Evolutionary conservation across 1,140 invertebrate species (phyloP), one percentile per base, ranked within the genome.

Genomic region (Drosophila ohnishii): DNA sequence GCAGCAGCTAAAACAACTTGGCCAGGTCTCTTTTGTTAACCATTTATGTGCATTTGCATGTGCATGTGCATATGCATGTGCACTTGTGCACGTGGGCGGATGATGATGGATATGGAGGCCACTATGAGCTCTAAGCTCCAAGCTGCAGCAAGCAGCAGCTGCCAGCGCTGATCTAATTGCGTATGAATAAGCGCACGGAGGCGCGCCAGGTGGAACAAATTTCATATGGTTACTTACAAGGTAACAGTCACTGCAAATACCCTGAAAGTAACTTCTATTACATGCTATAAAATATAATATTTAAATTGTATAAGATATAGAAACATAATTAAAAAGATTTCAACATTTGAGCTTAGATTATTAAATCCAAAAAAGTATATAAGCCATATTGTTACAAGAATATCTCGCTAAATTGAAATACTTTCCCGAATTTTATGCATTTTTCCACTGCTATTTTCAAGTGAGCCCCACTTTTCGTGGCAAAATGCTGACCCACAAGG

Each of bases 121-220:
- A 53, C 51, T 14, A 35, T 5, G 13, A 35, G 61, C 58, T 63
- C 44, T 19, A 39, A 10, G 58, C 62, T 69, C 32, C 22, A 32
- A 59, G 60, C 48, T 64, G 60, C 44, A 39, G 50, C 28, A 47
- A 22, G 34, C 35, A 60, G 66, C 70, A 62, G 64, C 51, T 50
- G 64, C 55, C 30, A 44, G 25, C 65, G 73, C 75, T 82, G 79
- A 78, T 82, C 75, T 78, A 82, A 82, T 78, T 82, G 79, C 59
- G 71, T 82, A 82, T 82, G 75, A 66, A 83, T 83, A 72, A 70
- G 75, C 75, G 44, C 72, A 58, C 25, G 47, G 58, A 34, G 65
- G 65, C 13, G 51, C 51, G 67, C 42, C 35, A 35, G 51, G 51
- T 70, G 65, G 65, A 70, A 71, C 51, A 59, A 42, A 71, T 71